Percentiles rank a stretch among this genome's conserved stretches.
phyloP scores from a whole-genome alignment of 2,888 invertebrate genomes.

The Nemotelus pantherinus region DNA sequence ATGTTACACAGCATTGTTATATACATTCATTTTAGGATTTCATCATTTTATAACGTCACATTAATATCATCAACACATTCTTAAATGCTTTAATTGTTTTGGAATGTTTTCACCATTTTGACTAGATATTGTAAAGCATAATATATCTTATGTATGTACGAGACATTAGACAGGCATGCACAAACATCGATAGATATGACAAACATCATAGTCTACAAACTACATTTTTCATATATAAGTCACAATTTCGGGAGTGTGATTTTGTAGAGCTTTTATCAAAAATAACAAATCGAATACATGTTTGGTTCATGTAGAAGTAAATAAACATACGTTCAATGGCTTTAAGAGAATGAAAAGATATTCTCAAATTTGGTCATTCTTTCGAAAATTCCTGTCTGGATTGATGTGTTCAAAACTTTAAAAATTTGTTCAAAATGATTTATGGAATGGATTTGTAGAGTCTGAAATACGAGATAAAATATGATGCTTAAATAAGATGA shows the following conservation, averaged over 20 bases:
- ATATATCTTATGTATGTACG: too few relatives aligned
- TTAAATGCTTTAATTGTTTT: too few relatives aligned
- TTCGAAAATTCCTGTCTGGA: not conserved
- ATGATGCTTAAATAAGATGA: not conserved
- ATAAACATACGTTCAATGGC: not conserved
- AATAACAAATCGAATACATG: not conserved
- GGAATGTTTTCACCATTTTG: not conserved
- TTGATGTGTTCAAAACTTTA: not conserved
- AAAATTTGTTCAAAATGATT: not conserved
- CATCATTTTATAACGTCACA: too few relatives aligned
- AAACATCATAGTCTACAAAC: not conserved
- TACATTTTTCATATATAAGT: not conserved
- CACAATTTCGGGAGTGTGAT: not conserved
- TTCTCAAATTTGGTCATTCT: constrained; percentile 4
- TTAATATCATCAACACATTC: too few relatives aligned
- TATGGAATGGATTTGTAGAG: not conserved
- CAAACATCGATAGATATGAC: not conserved
- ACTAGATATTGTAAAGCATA: constrained; percentile 7
- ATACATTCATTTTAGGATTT: too few relatives aligned
- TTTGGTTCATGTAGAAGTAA: not conserved
- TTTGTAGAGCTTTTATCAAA: not conserved
- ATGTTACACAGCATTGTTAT: too few relatives aligned
- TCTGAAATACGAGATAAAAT: not conserved
- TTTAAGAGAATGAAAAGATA: not conserved
- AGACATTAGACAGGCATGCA: not conserved